Evolutionary conservation across 2,113 vertebrate species (phyloP).

Genomic region (Serinus canaria): DNA sequence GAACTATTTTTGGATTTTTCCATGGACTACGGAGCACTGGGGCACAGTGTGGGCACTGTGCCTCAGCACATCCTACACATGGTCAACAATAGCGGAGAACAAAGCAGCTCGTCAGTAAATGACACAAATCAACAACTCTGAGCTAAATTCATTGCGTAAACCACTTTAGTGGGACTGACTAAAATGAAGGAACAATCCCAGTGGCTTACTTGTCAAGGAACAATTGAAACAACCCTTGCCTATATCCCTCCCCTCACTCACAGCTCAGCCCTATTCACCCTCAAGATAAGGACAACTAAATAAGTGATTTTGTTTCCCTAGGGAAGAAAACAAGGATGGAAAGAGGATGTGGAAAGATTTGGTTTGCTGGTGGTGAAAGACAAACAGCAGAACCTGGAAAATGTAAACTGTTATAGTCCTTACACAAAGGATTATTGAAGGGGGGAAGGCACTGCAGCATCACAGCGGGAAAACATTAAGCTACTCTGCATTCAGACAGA

Average conservation of each 20-base stretch:
- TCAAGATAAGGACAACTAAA: neutral
- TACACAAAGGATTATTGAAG: neutral
- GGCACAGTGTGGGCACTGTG: neutral
- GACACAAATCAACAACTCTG: neutral
- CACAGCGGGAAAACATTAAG: neutral
- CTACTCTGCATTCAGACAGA: neutral
- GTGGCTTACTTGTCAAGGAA: neutral
- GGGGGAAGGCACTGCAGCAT: neutral
- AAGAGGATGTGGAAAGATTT: neutral
- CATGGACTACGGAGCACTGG: neutral
- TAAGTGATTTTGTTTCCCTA: neutral
- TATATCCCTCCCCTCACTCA: rapidly evolving
- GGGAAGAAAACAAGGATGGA: neutral
- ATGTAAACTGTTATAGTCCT: neutral
- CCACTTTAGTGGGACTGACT: neutral
- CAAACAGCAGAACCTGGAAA: neutral
- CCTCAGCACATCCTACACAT: neutral
- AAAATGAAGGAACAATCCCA: neutral
- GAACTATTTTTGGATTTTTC: slow-evolving; percentile 1
- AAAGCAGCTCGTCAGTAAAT: neutral
- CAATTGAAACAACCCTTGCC: neutral
- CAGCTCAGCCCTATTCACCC: neutral
- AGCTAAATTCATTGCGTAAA: neutral
- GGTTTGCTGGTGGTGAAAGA: neutral
- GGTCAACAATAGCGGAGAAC: neutral